Evolutionary conservation across 2,797 vertebrate species (phyloP).

Genomic region (Schizothorax lantsangensis): DNA sequence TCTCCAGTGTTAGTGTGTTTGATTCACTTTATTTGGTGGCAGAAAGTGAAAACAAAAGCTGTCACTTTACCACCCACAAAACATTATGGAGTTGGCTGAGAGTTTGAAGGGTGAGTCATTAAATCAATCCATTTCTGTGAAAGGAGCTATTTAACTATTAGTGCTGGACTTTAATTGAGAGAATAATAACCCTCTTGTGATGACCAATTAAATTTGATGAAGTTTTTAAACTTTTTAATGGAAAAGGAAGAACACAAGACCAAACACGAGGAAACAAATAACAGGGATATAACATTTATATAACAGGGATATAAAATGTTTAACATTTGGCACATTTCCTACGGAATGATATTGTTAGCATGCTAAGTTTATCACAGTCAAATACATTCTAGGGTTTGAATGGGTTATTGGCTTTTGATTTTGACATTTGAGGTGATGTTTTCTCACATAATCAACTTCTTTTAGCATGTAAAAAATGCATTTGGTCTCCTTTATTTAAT

Average conservation of each 20-base stretch:
- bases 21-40: constrained; percentile 29
- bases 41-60: constrained; percentile 51
- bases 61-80: constrained; percentile 51
- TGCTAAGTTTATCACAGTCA: background rate
- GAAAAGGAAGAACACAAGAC: background rate
- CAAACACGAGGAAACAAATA: background rate
- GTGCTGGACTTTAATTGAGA: constrained; percentile 57
- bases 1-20: constrained; percentile 15
- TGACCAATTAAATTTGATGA: constrained; percentile 55
- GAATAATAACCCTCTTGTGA: constrained; percentile 59
- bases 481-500: background rate
- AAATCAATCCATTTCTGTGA: constrained; percentile 47
- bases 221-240: constrained; percentile 27
- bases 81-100: constrained; percentile 41
- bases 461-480: background rate
- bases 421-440: background rate
- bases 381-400: background rate
- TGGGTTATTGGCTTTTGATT: background rate
- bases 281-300: background rate
- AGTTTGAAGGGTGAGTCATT: constrained; percentile 56
- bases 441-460: background rate
- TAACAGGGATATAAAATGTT: background rate
- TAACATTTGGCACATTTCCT: background rate
- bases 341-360: background rate
- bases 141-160: constrained; percentile 51